These are phyloP conservation scores for Lordiphosa stackelbergi DNA, from an alignment of 1,140 invertebrate species.

Conservation along the genomic window DNA sequence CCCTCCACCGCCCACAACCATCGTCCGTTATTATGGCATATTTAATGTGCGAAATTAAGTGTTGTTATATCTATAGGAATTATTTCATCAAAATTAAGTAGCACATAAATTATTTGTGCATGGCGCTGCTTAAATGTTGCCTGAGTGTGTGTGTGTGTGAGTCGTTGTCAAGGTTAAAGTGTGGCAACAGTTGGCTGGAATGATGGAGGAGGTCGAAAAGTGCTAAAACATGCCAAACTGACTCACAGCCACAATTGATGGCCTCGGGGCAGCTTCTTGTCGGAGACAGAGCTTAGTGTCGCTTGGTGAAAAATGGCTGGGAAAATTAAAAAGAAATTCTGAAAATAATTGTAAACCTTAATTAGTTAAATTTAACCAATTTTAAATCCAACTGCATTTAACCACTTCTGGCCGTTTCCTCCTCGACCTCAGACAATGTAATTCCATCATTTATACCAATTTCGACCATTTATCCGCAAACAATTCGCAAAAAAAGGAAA, in stretches of 20 bases:
- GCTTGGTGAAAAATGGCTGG: conserved; percentile 34
- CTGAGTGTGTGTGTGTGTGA: conserved; percentile 2
- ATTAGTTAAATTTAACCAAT: no score
- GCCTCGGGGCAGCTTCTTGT: conserved; percentile 33
- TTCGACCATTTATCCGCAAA: conserved; percentile 73
- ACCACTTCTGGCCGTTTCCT: no score
- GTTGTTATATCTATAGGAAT: conserved; percentile 69
- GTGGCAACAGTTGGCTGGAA: conserved; percentile 33
- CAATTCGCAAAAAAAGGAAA: conserved; percentile 58
- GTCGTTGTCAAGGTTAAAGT: conserved; percentile 31
- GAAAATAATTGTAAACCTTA: no score
- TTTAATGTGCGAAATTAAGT: conserved; percentile 74
- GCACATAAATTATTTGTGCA: conserved; percentile 61
- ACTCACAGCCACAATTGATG: conserved; percentile 46
- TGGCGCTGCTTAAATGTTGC: conserved; percentile 24
- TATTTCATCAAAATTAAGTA: conserved; percentile 73
- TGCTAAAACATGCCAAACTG: conserved; percentile 21
- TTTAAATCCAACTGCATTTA: no score
- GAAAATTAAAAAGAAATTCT: no score
- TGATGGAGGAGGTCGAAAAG: conserved; percentile 24
- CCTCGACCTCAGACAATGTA: conserved; percentile 66
- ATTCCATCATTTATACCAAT: conserved; percentile 76
- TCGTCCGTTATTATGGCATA: conserved; percentile 49
- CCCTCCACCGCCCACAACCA: not conserved
- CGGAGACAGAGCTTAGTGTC: conserved; percentile 27